These are phyloP conservation scores for Charaxes varanes DNA, from an alignment of 1,140 invertebrate genomes.

Conservation along the genomic window DNA sequence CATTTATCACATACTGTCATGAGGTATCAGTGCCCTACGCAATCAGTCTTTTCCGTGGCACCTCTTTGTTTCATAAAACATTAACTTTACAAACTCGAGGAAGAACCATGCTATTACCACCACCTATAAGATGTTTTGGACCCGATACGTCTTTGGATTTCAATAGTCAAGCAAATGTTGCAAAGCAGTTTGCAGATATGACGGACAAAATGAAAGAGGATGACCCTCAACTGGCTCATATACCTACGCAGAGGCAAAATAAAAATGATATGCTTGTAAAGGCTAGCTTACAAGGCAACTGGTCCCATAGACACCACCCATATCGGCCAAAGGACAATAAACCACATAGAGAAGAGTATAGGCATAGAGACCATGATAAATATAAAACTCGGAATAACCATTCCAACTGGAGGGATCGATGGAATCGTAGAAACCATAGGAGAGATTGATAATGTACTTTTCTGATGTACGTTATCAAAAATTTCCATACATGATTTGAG, in stretches of 20 bases:
- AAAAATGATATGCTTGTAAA: constrained; percentile 45
- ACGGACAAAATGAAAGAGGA: constrained; percentile 43
- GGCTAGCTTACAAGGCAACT: constrained; percentile 67
- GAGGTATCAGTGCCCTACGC: constrained; percentile 82
- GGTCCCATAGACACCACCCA: constrained; percentile 59
- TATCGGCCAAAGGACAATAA: constrained; percentile 42
- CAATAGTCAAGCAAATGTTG: constrained; percentile 28
- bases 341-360: constrained; percentile 36
- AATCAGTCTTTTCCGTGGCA: constrained; percentile 80
- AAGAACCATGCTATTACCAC: constrained; percentile 29
- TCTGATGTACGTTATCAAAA: too few relatives aligned
- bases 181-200: constrained; percentile 54
- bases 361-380: constrained; percentile 25
- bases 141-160: constrained; percentile 46
- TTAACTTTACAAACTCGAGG: constrained; percentile 64
- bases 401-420: constrained; percentile 31
- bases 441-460: constrained; percentile 34
- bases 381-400: constrained; percentile 18
- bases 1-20: constrained; percentile 85
- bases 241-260: constrained; percentile 25
- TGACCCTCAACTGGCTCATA: constrained; percentile 21
- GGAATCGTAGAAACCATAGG: constrained; percentile 33
- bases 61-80: constrained; percentile 72
- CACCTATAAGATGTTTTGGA: constrained; percentile 45
- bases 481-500: too few relatives aligned